Conservation (phyloP, 1,140 invertebrate species). For the Diploscapter pachys region DNA sequence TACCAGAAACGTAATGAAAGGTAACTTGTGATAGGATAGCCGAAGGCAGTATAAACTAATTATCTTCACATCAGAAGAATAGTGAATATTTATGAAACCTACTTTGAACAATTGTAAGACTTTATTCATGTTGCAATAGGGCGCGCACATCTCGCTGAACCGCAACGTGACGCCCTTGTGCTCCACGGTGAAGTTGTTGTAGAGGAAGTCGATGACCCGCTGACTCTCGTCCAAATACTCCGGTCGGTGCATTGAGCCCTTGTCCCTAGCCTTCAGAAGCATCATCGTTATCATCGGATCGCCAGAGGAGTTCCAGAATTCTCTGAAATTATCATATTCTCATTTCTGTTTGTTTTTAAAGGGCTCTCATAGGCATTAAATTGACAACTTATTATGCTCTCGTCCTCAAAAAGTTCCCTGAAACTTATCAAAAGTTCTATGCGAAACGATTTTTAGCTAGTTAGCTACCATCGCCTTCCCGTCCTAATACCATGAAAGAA, state of each 20-base stretch:
- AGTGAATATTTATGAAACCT: constrained; percentile 28
- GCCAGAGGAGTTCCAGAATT: constrained; percentile 50
- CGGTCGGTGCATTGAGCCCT: constrained; percentile 46
- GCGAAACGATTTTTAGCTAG: not conserved
- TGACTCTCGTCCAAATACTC: constrained; percentile 42
- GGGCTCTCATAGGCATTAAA: no score
- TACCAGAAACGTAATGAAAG: constrained; percentile 40
- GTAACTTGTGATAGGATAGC: constrained; percentile 43
- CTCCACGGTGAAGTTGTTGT: constrained; percentile 43
- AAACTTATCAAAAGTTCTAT: constrained; percentile 15
- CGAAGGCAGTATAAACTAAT: constrained; percentile 12
- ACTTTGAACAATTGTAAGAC: constrained; percentile 47
- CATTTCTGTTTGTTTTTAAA: no score
- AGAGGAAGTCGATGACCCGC: constrained; percentile 29
- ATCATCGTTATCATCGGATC: constrained; percentile 52
- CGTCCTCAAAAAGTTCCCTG: not conserved
- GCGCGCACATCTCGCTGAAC: constrained; percentile 46
- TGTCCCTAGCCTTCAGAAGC: constrained; percentile 42
- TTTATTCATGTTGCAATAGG: constrained; percentile 49
- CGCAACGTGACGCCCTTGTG: constrained; percentile 9
- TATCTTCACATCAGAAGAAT: constrained; percentile 9
- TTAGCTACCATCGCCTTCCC: no score
- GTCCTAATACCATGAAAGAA: no score
- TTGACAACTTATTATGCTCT: no score
- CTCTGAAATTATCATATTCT: not conserved